These are phyloP conservation scores for Fregetta grallaria DNA, from an alignment of 2,113 vertebrate species.

Conservation along the genomic window DNA sequence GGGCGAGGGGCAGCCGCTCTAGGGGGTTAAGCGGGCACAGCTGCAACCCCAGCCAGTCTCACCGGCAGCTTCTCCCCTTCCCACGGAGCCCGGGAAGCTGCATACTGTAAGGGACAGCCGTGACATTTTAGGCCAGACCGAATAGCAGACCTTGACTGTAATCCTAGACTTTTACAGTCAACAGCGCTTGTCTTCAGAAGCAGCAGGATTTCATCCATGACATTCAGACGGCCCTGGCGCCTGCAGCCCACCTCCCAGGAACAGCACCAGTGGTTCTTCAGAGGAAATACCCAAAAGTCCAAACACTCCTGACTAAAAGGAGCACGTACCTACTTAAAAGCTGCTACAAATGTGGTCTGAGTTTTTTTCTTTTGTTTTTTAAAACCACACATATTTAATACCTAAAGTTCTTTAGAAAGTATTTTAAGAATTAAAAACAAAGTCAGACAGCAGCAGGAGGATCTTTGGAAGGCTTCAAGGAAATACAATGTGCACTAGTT, in stretches of 20 bases:
- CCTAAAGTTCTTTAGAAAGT: neutral
- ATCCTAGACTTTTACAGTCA: neutral
- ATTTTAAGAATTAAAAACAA: neutral
- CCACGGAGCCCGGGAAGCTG: neutral
- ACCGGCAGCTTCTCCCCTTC: neutral
- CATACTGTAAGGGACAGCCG: neutral
- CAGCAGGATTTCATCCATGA: neutral
- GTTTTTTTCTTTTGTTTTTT: neutral
- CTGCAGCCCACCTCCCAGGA: neutral
- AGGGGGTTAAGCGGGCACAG: neutral
- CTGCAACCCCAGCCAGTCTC: neutral
- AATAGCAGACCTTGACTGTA: neutral
- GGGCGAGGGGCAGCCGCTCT: accelerated
- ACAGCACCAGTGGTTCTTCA: neutral
- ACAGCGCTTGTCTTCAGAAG: neutral
- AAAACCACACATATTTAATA: neutral
- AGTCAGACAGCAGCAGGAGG: neutral
- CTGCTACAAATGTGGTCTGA: neutral
- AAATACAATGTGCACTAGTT: neutral
- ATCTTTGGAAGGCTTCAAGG: neutral
- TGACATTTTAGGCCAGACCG: neutral
- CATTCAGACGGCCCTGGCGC: neutral
- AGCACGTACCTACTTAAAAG: neutral
- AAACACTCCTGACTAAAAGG: neutral
- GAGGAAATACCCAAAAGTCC: neutral